Conservation (phyloP, 2,113 vertebrate genomes). For the Terrapene triunguis region DNA sequence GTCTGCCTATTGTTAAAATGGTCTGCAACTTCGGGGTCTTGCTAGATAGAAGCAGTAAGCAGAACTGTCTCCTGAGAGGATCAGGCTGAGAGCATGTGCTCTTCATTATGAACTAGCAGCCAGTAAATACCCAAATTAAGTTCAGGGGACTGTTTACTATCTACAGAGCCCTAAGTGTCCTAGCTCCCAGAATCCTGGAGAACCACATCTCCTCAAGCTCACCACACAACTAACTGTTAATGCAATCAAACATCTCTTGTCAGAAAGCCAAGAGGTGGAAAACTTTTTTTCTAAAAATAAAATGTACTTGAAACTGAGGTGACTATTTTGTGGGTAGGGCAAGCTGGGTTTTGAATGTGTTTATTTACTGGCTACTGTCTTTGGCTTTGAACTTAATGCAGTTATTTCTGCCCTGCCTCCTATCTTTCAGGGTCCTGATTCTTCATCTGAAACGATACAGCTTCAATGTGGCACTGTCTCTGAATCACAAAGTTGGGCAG, state of each 20-base stretch:
- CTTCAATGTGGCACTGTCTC: constrained; percentile 94
- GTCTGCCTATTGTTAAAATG: not conserved
- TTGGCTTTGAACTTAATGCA: not conserved
- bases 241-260: not conserved
- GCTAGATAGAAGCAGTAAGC: not conserved
- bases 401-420: not conserved
- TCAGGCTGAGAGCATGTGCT: not conserved
- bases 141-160: not conserved
- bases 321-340: not conserved
- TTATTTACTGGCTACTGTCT: not conserved
- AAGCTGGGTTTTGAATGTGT: not conserved
- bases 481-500: constrained; percentile 97
- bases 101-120: not conserved
- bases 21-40: not conserved
- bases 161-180: not conserved
- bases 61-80: not conserved
- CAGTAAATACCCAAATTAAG: not conserved
- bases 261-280: not conserved
- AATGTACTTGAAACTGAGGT: not conserved
- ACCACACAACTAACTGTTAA: not conserved
- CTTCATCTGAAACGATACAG: constrained; percentile 98
- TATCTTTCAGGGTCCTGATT: constrained; percentile 89
- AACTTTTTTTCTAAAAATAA: not conserved
- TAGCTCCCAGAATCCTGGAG: not conserved
- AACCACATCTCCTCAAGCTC: not conserved